Base-by-base conservation (phyloP, 2,113 vertebrate species). In the Paradoxurus hermaphroditus region DNA sequence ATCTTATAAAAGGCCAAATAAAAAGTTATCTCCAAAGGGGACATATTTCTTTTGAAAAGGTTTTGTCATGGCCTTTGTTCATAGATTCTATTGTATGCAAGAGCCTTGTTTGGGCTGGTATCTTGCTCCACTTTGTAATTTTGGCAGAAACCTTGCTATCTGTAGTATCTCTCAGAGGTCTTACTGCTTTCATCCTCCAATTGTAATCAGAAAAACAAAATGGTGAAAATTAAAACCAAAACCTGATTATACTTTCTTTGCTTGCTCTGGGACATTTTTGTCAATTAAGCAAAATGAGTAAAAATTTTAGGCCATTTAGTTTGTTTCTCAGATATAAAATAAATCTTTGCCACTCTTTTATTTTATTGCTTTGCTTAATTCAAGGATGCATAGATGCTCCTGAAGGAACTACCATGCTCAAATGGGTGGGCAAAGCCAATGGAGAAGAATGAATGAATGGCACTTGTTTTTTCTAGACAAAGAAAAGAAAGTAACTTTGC, bases 201-300 rank as follows among this genome's bases (percentile, higher is more conserved):
- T 51, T 94, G 96, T 90, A 97, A 91, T 96, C 96, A 95, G 70
- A 94, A 96, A 91, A 95, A 86, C 88, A 88, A 97, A 94, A 96
- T 78, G 27, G 25, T 89, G 56, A 97, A 96, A 95, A 96, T 95
- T 41, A 94, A 92, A 95, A 87, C 7, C 82, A 95, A 91, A 27
- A 96, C 7, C 7, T 86, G 34, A 73, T 93, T 75, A 86, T 89
- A 82, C 56, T 93, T 83, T 62, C 27, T 25, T 79, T 95, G 91
- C 65, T 72, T 92, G 25, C 49, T 95, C 19, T 94, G 44, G 31
- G 92, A 1, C 4, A 78, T 82, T 86, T 96, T 93, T 91, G 31
- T 31, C 46, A 95, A 67, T 86, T 92, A 62, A 81, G 34, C 31
- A 68, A 95, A 95, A 77, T 77, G 9, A 92, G 27, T 59, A 59